Evolutionary conservation across 2,888 invertebrate species (phyloP).

Genomic region (Arrhopalites spinosus): DNA sequence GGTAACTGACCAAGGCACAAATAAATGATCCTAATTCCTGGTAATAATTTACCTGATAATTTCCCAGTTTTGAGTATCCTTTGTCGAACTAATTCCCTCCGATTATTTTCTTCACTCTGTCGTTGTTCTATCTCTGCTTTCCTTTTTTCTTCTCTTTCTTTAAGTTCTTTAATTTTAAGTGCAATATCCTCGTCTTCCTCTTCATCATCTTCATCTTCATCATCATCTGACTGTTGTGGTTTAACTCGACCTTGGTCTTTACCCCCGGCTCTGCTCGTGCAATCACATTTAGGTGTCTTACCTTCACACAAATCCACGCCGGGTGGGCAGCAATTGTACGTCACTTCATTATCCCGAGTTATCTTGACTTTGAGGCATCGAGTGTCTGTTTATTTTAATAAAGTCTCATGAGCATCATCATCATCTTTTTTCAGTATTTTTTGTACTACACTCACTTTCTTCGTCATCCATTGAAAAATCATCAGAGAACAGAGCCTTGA

Average conservation of each 20-base stretch:
- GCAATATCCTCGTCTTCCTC: slow-evolving; percentile 56
- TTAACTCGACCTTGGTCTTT: slow-evolving; percentile 1
- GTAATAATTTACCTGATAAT: slow-evolving; percentile 45
- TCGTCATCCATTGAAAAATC: slow-evolving; percentile 39
- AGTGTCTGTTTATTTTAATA: slow-evolving; percentile 29
- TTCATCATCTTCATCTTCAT: slow-evolving; percentile 43
- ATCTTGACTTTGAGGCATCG: slow-evolving; percentile 54
- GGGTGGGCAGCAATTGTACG: slow-evolving; percentile 47
- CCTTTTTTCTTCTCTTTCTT: slow-evolving; percentile 55
- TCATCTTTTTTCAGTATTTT: no score
- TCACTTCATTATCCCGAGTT: slow-evolving; percentile 36
- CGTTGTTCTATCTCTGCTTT: slow-evolving; percentile 26
- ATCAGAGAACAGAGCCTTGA: slow-evolving; percentile 46
- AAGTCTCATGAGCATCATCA: no score
- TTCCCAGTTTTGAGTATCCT: slow-evolving; percentile 52
- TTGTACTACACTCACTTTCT: slow-evolving; percentile 30
- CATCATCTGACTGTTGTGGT: slow-evolving; percentile 20
- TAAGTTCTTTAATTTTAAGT: slow-evolving; percentile 48
- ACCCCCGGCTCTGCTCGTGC: slow-evolving; percentile 40
- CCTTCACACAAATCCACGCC: slow-evolving; percentile 49
- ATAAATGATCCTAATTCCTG: not conserved
- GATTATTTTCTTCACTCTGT: slow-evolving; percentile 32
- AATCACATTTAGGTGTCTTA: slow-evolving; percentile 42
- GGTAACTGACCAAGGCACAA: slow-evolving; percentile 33
- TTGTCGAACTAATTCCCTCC: slow-evolving; percentile 45